Conservation (phyloP, 2,797 vertebrate species). For the Peromyscus attwateri region DNA sequence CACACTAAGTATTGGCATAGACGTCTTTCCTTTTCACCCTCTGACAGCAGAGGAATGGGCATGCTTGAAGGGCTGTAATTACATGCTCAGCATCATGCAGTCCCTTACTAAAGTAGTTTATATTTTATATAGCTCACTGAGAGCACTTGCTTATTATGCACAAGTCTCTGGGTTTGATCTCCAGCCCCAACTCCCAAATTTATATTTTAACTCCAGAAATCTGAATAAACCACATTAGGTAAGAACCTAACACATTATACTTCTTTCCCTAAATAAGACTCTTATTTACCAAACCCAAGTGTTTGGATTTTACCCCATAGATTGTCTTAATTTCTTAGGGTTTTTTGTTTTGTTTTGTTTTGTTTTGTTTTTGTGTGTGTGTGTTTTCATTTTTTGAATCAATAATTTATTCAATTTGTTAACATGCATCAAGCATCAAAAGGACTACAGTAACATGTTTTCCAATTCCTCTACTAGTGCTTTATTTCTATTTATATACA, state of each 20-base stretch:
- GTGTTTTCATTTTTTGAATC: background rate
- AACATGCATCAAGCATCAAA: background rate
- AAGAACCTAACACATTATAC: background rate
- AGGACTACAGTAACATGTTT: background rate
- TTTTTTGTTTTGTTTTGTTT: background rate
- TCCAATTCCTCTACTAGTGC: background rate
- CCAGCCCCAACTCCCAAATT: background rate
- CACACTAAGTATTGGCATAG: background rate
- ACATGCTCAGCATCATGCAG: background rate
- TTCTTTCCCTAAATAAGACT: background rate
- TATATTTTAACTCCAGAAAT: background rate
- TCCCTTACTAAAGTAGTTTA: background rate
- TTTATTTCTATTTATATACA: background rate
- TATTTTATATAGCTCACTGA: background rate
- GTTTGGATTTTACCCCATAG: background rate
- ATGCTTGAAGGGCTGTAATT: background rate
- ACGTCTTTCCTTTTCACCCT: background rate
- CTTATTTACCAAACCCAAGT: constrained; percentile 1
- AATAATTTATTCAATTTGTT: background rate
- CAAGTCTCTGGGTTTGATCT: background rate
- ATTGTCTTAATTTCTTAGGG: background rate
- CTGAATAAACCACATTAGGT: background rate
- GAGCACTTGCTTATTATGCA: background rate
- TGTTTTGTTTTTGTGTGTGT: background rate
- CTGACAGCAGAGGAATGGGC: background rate